Base-by-base conservation (phyloP, 2,888 invertebrate genomes). In the Cantharis nigra region DNA sequence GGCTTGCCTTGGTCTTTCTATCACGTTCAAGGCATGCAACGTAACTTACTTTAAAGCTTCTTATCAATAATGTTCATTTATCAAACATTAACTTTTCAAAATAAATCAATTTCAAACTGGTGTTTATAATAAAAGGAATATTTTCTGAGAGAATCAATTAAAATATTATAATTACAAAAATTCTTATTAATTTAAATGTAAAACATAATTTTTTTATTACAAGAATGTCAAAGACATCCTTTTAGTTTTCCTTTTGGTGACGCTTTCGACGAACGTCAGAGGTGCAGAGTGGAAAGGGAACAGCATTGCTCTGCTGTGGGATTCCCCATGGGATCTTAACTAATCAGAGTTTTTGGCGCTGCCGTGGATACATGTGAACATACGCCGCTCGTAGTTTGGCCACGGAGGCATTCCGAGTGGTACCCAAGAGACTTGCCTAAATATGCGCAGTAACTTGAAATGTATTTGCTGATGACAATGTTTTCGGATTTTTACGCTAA, bases 381-480 rank as follows among this genome's bases (percentile, higher is more conserved):
- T 83, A 83, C 82, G 83, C 81, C 81, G 82, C 82, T 80, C 82
- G 81, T 82, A 78, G 79, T 77, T 80, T 78, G 72, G 82, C 83
- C 84, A 83, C 83, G 78, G 79, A 83, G 83, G 84, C 75, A 81
- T 80, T 83, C 82, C 80, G 79, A 77, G 80, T 80, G 71, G 75
- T 67, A 79, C 83, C 80, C 81, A 18, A 14, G 80, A 77, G 84
- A 83, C 78, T 81, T 78, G 72, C 76, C 78, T 82, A 83, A 82
- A 83, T 83, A 83, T 83, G 83, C 83, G 83, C 90, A 90, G 89
- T 90, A 90, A 90, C 90, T 90, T 90, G 90, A 90, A 90, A 90
- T 90, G 90, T 90, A 90, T 91, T 90, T 90, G 90, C 90, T 90
- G 81, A 83, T 83, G 84, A 83, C 82, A 83, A 82, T 82, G 80